Evolutionary conservation across 2,797 vertebrate species (phyloP).

Genomic region (Trachops cirrhosus): DNA sequence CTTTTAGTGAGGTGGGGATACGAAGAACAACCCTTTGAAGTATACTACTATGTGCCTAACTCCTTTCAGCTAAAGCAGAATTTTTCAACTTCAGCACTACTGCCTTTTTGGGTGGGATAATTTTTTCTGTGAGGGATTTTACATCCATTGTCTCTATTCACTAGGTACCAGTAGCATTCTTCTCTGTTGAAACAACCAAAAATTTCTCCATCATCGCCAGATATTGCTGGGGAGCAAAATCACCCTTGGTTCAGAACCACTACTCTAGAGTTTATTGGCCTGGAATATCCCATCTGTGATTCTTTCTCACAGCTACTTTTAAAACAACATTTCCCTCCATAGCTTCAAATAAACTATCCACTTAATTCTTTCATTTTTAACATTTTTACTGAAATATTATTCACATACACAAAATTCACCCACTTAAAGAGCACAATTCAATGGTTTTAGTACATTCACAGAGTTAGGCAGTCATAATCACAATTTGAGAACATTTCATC

Average conservation of each 20-base stretch:
- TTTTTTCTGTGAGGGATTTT: background rate
- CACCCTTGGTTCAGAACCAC: background rate
- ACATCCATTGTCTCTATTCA: background rate
- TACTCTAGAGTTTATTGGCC: background rate
- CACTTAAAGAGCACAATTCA: background rate
- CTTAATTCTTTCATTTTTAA: constrained; percentile 15
- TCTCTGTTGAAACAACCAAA: background rate
- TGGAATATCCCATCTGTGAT: background rate
- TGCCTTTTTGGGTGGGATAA: background rate
- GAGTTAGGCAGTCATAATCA: background rate
- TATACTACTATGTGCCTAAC: background rate
- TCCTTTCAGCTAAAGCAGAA: background rate
- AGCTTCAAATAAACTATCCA: background rate
- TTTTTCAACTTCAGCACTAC: background rate
- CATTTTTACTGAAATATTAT: constrained; percentile 5
- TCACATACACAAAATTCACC: constrained; percentile 18
- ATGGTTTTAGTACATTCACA: background rate
- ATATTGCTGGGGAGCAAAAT: background rate
- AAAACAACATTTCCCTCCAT: background rate
- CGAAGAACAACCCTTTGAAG: background rate
- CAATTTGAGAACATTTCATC: background rate
- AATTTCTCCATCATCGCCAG: background rate
- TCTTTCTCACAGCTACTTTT: background rate
- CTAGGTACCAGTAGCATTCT: background rate
- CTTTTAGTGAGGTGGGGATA: background rate